Conservation (phyloP, 2,113 vertebrate species). For the Mellivora capensis region DNA sequence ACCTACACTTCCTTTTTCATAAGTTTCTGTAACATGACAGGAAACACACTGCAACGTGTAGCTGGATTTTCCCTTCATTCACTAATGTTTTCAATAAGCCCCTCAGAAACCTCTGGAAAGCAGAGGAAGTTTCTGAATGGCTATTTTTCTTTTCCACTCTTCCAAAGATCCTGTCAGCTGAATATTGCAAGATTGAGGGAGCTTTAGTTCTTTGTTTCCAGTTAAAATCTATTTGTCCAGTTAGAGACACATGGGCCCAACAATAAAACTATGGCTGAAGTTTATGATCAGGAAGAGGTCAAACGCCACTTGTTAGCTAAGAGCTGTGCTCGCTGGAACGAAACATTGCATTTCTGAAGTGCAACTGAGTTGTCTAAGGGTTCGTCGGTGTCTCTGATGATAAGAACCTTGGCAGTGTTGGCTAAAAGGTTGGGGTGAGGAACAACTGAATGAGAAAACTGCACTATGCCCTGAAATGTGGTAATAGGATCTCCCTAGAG, state of each 20-base stretch:
- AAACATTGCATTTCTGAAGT: constrained; percentile 66
- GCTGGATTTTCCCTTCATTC: constrained; percentile 46
- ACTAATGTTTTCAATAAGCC: constrained; percentile 43
- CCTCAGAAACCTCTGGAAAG: constrained; percentile 36
- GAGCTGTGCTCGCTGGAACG: constrained; percentile 62
- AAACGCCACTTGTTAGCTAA: constrained; percentile 35
- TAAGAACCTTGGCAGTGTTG: constrained; percentile 45
- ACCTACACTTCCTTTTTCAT: background rate
- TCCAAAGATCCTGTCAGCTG: background rate
- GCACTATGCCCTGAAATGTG: background rate
- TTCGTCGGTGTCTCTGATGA: constrained; percentile 8
- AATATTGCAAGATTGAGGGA: constrained; percentile 35
- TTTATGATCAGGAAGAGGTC: constrained; percentile 36
- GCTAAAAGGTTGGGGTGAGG: constrained; percentile 5
- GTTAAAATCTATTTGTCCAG: constrained; percentile 59
- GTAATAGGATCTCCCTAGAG: background rate
- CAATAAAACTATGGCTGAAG: constrained; percentile 48
- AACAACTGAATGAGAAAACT: background rate
- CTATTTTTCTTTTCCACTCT: background rate
- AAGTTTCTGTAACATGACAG: background rate
- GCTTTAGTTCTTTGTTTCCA: constrained; percentile 55
- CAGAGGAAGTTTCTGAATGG: constrained; percentile 31
- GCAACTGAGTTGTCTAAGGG: constrained; percentile 44
- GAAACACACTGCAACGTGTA: background rate
- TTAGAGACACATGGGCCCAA: constrained; percentile 20